These are phyloP conservation scores for Mylabris phalerata DNA, from an alignment of 1,140 invertebrate species.

Conservation along the genomic window DNA sequence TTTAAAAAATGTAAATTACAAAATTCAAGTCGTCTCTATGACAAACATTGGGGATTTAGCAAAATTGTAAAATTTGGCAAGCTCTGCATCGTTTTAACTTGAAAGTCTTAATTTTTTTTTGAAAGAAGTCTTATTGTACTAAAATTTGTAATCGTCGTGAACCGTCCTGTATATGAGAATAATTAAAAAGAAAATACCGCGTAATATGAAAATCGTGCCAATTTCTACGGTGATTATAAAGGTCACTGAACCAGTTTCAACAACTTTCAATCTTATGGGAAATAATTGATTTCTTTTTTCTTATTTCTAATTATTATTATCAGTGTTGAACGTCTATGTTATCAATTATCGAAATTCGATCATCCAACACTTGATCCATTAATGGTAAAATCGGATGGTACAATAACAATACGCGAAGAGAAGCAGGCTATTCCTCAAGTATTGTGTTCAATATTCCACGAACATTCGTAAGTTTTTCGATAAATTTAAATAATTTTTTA, in stretches of 20 bases:
- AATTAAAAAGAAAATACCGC: not conserved
- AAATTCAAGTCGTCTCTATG: too few species aligned
- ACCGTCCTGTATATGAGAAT: too few species aligned
- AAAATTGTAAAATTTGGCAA: too few species aligned
- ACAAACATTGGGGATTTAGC: too few species aligned
- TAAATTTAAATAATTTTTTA: not conserved
- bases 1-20: too few species aligned
- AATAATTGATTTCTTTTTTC: constrained; percentile 15
- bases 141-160: too few species aligned
- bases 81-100: too few species aligned
- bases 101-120: too few species aligned
- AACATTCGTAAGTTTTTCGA: constrained; percentile 64
- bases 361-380: constrained; percentile 79
- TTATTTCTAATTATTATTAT: constrained; percentile 26
- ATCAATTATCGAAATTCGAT: constrained; percentile 70
- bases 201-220: not conserved
- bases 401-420: constrained; percentile 70
- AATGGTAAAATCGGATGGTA: constrained; percentile 59
- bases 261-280: not conserved
- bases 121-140: too few species aligned
- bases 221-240: not conserved
- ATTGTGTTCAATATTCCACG: constrained; percentile 75
- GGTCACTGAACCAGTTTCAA: constrained; percentile 5
- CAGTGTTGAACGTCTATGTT: constrained; percentile 80
- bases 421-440: constrained; percentile 67